Conservation (phyloP, 2,888 invertebrate species). For the Sphaeridia pumilis region DNA sequence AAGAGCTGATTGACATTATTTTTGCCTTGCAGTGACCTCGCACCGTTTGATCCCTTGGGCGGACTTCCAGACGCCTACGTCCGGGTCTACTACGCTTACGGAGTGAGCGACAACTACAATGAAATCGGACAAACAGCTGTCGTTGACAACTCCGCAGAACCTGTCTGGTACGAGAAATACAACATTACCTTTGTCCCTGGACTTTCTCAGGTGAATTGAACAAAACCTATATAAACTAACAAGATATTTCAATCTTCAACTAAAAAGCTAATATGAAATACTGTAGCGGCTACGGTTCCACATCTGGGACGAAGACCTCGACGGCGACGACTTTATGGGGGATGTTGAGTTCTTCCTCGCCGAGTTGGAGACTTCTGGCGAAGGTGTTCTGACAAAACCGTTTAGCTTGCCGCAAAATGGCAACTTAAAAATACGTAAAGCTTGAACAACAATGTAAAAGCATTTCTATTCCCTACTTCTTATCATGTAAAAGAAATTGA, state of each 20-base stretch:
- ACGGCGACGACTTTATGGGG: constrained; percentile 19
- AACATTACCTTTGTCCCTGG: constrained; percentile 14
- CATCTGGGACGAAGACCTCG: constrained; percentile 19
- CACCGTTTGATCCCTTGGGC: constrained; percentile 16
- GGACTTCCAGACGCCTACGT: constrained; percentile 11
- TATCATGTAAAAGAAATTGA: neutral
- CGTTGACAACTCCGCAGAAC: neutral
- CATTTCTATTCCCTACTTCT: neutral
- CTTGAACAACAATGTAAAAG: neutral
- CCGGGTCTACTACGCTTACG: constrained; percentile 1
- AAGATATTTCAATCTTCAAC: neutral
- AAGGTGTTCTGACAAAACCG: constrained; percentile 9
- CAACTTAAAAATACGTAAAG: neutral
- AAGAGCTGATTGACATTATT: too few species aligned
- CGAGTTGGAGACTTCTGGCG: constrained; percentile 11
- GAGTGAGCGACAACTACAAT: neutral
- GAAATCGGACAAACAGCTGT: neutral
- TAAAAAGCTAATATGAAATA: too few species aligned
- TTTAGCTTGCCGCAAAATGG: constrained; percentile 10
- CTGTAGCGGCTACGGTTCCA: constrained; percentile 7
- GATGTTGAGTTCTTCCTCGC: constrained; percentile 7
- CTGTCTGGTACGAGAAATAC: constrained; percentile 17
- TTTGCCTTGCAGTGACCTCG: constrained; percentile 16
- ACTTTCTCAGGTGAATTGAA: constrained; percentile 16
- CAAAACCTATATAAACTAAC: neutral